phyloP scores from a whole-genome alignment of 2,113 vertebrate species.

The Toxotes chatareus region DNA sequence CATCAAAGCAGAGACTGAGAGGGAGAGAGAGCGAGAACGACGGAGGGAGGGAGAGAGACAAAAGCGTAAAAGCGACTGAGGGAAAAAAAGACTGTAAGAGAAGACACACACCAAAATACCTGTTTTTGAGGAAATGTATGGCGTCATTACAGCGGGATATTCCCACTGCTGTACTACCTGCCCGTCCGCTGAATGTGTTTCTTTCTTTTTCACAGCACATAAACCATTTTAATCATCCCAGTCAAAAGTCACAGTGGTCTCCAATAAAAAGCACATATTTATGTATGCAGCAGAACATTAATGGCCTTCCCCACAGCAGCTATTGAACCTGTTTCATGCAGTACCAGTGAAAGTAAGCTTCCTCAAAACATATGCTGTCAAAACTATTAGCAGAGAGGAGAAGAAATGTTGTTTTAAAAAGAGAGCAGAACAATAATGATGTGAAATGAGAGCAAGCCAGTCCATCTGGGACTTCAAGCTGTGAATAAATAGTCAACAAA shows the following conservation, averaged over 20 bases:
- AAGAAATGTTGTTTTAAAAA: slow-evolving; percentile 14
- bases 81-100: slow-evolving; percentile 26
- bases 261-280: slow-evolving; percentile 35
- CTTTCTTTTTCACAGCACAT: neutral
- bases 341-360: slow-evolving; percentile 28
- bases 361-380: slow-evolving; percentile 20
- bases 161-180: slow-evolving; percentile 7
- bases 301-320: slow-evolving; percentile 15
- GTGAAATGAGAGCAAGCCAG: slow-evolving; percentile 20
- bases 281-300: slow-evolving; percentile 31
- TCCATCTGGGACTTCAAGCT: neutral
- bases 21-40: slow-evolving; percentile 19
- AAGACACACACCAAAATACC: slow-evolving; percentile 38
- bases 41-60: slow-evolving; percentile 45
- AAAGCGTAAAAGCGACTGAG: slow-evolving; percentile 30
- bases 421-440: slow-evolving; percentile 27
- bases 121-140: slow-evolving; percentile 42
- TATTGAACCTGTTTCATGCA: slow-evolving; percentile 24
- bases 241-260: slow-evolving; percentile 19
- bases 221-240: slow-evolving; percentile 14
- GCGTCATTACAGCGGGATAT: slow-evolving; percentile 33
- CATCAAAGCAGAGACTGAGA: slow-evolving; percentile 71
- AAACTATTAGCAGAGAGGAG: slow-evolving; percentile 1
- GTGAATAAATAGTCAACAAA: slow-evolving; percentile 25
- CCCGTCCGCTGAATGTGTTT: slow-evolving; percentile 4